These are phyloP conservation scores for Teleogryllus occipitalis DNA, from an alignment of 1,140 invertebrate genomes.

Conservation along the genomic window DNA sequence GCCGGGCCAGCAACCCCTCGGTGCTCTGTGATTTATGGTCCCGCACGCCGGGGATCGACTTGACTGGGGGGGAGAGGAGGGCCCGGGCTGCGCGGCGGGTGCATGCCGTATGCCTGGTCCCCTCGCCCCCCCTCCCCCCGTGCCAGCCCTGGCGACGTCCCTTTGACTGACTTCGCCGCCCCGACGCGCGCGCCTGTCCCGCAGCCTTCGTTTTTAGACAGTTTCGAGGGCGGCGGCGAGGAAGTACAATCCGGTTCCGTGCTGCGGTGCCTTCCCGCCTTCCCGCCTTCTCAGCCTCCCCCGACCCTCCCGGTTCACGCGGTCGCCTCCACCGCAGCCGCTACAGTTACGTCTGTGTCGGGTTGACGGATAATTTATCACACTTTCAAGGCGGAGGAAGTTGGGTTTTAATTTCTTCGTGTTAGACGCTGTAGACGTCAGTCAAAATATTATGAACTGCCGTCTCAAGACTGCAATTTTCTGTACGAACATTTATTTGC, in stretches of 20 bases:
- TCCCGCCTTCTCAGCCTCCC: no score
- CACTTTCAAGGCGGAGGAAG: neutral
- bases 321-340: neutral
- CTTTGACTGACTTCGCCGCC: neutral
- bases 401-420: neutral
- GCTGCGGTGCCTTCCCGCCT: no score
- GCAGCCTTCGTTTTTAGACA: neutral
- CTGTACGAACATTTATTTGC: no score
- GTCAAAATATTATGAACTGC: neutral
- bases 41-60: neutral
- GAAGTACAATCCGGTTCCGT: no score
- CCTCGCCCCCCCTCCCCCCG: neutral
- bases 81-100: neutral
- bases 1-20: neutral
- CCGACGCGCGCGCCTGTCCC: neutral
- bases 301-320: neutral
- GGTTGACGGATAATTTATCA: neutral
- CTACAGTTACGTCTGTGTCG: neutral
- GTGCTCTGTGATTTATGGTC: neutral
- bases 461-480: neutral
- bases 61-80: neutral
- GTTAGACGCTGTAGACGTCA: neutral
- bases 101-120: neutral
- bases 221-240: neutral
- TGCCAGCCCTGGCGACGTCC: neutral